phyloP scores from a whole-genome alignment of 1,140 invertebrate species.

The Drosophila gunungcola region DNA sequence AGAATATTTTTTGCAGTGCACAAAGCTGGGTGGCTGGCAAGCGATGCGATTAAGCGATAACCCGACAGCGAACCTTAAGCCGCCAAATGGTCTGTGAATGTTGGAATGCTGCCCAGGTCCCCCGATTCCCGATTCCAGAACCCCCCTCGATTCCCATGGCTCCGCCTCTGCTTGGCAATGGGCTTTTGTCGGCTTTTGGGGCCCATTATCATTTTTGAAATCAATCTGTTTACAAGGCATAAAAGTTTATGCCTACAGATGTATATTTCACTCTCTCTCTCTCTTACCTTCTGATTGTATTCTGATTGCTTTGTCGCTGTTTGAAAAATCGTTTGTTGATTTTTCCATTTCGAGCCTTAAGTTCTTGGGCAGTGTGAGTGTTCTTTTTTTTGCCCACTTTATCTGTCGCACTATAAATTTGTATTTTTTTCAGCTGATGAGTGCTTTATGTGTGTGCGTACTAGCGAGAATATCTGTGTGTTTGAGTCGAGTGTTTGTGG shows the following conservation, averaged over 20 bases:
- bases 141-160: background rate
- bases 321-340: constrained; percentile 76
- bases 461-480: constrained; percentile 46
- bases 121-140: background rate
- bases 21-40: constrained; percentile 46
- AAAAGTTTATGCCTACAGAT: constrained; percentile 35
- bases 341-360: constrained; percentile 61
- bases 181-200: constrained; percentile 74
- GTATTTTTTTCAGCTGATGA: constrained; percentile 50
- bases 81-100: constrained; percentile 82
- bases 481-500: constrained; percentile 70
- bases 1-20: constrained; percentile 6
- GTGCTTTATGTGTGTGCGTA: constrained; percentile 45
- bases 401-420: constrained; percentile 67
- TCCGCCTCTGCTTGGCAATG: constrained; percentile 34
- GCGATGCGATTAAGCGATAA: constrained; percentile 82
- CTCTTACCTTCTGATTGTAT: constrained; percentile 37
- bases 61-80: constrained; percentile 78
- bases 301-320: constrained; percentile 39
- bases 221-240: constrained; percentile 81
- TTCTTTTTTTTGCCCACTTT: constrained; percentile 45
- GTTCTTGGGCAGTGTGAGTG: constrained; percentile 3
- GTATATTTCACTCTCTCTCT: constrained; percentile 42
- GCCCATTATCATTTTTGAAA: constrained; percentile 79
- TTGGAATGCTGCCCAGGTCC: constrained; percentile 56